Percentiles rank a stretch among this genome's conserved stretches.
These are phyloP conservation scores for Siniperca scherzeri DNA, from an alignment of 2,797 vertebrate genomes.

Conservation along the genomic window DNA sequence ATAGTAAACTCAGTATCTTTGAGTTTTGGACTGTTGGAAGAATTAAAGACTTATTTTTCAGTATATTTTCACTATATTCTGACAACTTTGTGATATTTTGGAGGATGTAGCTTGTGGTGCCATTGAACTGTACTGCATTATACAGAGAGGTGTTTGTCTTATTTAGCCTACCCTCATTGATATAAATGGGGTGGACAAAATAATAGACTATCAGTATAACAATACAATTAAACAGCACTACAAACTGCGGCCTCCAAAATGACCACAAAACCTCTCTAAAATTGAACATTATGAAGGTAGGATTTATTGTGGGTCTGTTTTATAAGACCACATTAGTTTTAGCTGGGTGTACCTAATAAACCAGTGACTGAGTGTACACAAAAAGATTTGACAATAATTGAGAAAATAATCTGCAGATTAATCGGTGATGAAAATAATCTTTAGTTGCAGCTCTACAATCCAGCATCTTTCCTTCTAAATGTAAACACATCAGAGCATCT, in stretches of 20 bases:
- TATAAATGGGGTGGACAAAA: neutral
- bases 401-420: neutral
- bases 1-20: constrained; percentile 1
- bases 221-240: neutral
- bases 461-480: constrained; percentile 23
- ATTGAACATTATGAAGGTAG: neutral
- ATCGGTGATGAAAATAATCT: neutral
- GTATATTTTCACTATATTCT: neutral
- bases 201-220: neutral
- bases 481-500: constrained; percentile 48
- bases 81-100: constrained; percentile 11
- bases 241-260: constrained; percentile 2
- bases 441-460: constrained; percentile 17
- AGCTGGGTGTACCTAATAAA: neutral
- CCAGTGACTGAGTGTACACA: neutral
- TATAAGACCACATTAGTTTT: neutral
- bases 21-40: neutral
- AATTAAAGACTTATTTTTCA: neutral
- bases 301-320: constrained; percentile 7
- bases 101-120: neutral
- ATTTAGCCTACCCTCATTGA: neutral
- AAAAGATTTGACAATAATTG: neutral
- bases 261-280: neutral
- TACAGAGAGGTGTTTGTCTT: neutral
- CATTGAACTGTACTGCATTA: neutral